These are phyloP conservation scores for Perodicticus potto DNA, from an alignment of 2,797 vertebrate species.

Conservation along the genomic window DNA sequence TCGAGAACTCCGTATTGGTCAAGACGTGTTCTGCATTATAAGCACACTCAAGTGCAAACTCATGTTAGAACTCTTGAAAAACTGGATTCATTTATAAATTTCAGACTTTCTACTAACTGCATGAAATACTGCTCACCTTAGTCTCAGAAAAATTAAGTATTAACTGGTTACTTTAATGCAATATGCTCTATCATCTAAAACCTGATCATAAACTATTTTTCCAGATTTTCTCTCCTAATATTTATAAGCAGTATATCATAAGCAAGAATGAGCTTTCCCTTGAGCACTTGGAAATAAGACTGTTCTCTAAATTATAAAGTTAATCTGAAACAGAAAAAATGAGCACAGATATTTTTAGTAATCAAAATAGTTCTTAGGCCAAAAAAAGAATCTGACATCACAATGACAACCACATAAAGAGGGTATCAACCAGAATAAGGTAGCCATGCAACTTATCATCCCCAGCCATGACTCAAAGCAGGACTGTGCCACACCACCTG, in stretches of 20 bases:
- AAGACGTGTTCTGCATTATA: constrained; percentile 1
- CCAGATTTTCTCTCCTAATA: background rate
- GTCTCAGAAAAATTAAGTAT: constrained; percentile 60
- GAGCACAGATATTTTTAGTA: background rate
- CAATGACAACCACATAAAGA: constrained; percentile 14
- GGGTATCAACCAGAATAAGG: background rate
- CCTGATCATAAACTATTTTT: constrained; percentile 14
- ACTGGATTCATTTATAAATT: constrained; percentile 13
- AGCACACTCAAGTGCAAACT: background rate
- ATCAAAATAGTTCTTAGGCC: constrained; percentile 31
- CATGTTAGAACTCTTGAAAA: background rate
- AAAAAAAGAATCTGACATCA: constrained; percentile 30
- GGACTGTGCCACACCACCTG: background rate
- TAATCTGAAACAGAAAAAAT: constrained; percentile 23
- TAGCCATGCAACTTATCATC: background rate
- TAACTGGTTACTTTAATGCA: background rate
- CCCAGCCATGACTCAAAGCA: background rate
- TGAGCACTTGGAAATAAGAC: background rate
- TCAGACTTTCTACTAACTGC: background rate
- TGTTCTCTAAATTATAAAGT: background rate
- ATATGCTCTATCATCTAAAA: constrained; percentile 24
- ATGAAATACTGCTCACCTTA: constrained; percentile 31
- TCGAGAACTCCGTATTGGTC: background rate
- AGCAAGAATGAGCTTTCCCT: constrained; percentile 19
- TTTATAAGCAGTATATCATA: constrained; percentile 9